Conservation (phyloP, 1,140 invertebrate species). For the Drosophila sturtevanti region DNA sequence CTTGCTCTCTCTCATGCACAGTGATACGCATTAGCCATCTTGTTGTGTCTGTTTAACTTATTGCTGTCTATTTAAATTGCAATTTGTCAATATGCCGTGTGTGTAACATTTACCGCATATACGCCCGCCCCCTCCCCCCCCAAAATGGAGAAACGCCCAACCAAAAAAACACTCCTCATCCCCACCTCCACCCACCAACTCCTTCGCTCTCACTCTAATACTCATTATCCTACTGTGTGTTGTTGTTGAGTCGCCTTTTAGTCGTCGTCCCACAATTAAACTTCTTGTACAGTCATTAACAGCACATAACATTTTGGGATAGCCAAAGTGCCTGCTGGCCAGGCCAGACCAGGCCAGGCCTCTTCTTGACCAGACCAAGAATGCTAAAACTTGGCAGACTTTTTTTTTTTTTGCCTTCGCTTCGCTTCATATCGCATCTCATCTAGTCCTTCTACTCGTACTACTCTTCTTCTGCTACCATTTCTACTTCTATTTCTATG, state of each 20-base stretch:
- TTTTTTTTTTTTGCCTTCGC: conserved; percentile 8
- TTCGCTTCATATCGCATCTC: conserved; percentile 44
- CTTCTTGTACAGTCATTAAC: conserved; percentile 79
- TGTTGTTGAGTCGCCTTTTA: conserved; percentile 14
- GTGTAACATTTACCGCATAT: conserved; percentile 42
- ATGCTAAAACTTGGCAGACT: conserved; percentile 68
- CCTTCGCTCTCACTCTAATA: background rate
- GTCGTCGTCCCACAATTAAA: conserved; percentile 68
- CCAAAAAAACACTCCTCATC: too few relatives aligned
- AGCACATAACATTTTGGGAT: conserved; percentile 63
- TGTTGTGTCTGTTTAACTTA: conserved; percentile 73
- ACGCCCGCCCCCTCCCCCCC: too few relatives aligned
- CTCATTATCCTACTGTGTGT: background rate
- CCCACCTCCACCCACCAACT: background rate
- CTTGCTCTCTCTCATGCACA: background rate
- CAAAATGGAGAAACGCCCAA: conserved; percentile 4
- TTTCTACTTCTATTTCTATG: conserved; percentile 26
- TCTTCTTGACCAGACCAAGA: conserved; percentile 47
- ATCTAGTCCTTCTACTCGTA: conserved; percentile 12
- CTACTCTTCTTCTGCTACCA: conserved; percentile 25
- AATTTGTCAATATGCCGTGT: conserved; percentile 73
- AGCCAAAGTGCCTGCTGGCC: background rate
- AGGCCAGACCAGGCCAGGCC: conserved; percentile 31
- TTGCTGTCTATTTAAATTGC: conserved; percentile 80
- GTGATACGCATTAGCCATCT: conserved; percentile 5